Evolutionary conservation across 1,140 invertebrate species (phyloP).

Genomic region (Varroa destructor): DNA sequence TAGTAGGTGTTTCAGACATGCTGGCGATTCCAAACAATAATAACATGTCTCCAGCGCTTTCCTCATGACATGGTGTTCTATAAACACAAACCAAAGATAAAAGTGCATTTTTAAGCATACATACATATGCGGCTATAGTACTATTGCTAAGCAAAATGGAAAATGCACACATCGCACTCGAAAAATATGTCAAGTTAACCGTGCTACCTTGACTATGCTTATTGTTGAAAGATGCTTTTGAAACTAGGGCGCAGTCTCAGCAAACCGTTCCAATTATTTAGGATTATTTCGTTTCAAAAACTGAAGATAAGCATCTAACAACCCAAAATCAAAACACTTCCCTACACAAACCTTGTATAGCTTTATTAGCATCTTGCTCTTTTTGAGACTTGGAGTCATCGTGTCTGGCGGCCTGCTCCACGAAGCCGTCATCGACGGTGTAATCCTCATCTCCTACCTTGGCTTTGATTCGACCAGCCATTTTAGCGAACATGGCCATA

Average conservation of each 20-base stretch:
- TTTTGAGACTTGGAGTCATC: too few relatives aligned
- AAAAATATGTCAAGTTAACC: not conserved
- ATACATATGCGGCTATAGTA: constrained; percentile 1
- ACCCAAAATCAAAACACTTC: too few relatives aligned
- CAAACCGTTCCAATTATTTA: too few relatives aligned
- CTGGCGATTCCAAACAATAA: constrained; percentile 64
- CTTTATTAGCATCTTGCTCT: too few relatives aligned
- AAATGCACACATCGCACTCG: not conserved
- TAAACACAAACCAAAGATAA: constrained; percentile 33
- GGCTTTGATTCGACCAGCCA: constrained; percentile 50
- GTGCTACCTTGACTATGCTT: not conserved
- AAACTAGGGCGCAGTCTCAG: not conserved
- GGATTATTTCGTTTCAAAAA: too few relatives aligned
- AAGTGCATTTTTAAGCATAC: constrained; percentile 27
- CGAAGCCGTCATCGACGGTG: constrained; percentile 3
- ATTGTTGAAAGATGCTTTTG: not conserved
- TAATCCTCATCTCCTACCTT: constrained; percentile 34
- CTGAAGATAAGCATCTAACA: too few relatives aligned
- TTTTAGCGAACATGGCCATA: constrained; percentile 61
- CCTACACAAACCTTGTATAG: too few relatives aligned
- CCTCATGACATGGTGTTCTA: constrained; percentile 54
- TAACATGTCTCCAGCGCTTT: constrained; percentile 62
- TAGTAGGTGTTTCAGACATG: constrained; percentile 72
- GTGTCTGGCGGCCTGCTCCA: too few relatives aligned
- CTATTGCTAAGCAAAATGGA: constrained; percentile 5